Base-by-base conservation (phyloP, 2,113 vertebrate genomes). In the Amblyopsis rosae region DNA sequence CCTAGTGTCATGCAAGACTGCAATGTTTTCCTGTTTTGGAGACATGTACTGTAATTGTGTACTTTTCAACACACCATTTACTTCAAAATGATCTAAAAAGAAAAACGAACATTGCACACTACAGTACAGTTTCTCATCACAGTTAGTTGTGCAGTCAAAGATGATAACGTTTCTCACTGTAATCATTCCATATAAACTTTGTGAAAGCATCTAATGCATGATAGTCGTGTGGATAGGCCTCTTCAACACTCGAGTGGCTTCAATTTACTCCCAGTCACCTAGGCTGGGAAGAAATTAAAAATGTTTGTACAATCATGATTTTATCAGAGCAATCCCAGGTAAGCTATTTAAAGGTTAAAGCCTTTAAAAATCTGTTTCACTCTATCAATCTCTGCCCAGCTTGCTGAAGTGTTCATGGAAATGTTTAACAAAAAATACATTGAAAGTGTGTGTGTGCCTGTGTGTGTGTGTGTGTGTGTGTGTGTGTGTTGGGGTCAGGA, bases 211-310 rank as follows among this genome's bases (percentile, higher is more conserved):
- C 72, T 68, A 74, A 82, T 62, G 9, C 45, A 26, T 73, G 41
- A 9, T 58, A 76, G 50, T 62, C 11, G 13, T 45, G 61, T 75
- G 62, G 65, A 13, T 67, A 19, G 5, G 65, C 69, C 16, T 46
- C 19, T 57, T 79, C 75, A 73, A 41, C 26, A 26, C 69, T 54
- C 69, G 71, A 67, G 60, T 62, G 65, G 53, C 65, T 83, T 70
- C 80, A 82, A 80, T 83, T 77, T 86, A 75, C 76, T 75, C 69
- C 70, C 56, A 73, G 67, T 77, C 79, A 72, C 75, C 75, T 67
- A 49, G 70, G 19, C n/a, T 51, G 45, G 67, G 53, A 65, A 59
- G 72, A 11, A 51, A 65, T 72, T 5, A 68, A 77, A 82, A 70
- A 70, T 35, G 54, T 12, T 33, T 17, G 9, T 49, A 61, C 65